Base-by-base conservation (phyloP, 2,797 vertebrate species). In the Cirrhinus molitorella region DNA sequence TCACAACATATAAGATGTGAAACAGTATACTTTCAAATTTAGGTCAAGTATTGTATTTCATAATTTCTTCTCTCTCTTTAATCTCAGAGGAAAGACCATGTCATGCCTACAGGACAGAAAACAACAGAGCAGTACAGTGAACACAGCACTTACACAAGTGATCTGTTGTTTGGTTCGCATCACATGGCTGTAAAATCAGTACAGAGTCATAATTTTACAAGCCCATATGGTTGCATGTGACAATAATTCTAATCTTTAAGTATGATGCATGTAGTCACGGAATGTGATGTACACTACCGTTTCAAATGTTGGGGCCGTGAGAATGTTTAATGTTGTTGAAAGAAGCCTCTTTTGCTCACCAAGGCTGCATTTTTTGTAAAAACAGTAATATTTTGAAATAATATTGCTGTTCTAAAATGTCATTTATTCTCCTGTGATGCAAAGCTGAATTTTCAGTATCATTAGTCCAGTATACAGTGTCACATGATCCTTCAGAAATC, bases 131-230 rank as follows among this genome's bases (percentile, higher is more conserved):
- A 34, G 55, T 28, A 2, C 51, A 68, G 21, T 31, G 53, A 49
- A 65, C 40, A 40, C 53, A 5, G 37, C 0, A 21, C 51, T 43
- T 16, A 71, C 37, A 81, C 80, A 81, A 73, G 68, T 1, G 14
- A 49, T 19, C 43, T 40, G 68, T 81, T 81, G 55, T 73, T 61
- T 49, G 12, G 12, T 23, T 80, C 8, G 5, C 53, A 71, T 71
- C 66, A 71, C 67, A 80, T 80, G 78, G 5, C 34, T 21, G 3
- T 16, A 49, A 34, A 21, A 3, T 37, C 43, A 59, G 25, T 49
- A 23, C 12, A 0, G 65, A 31, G 14, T 1, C 68, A 63, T 73
- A 1, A 23, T 47, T 73, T 49, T 49, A 72, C 53, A 71, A 28
- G 16, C 67, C 5, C 40, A 1, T 61, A 49, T 5, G 14, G 9